Conservation (phyloP, 2,797 vertebrate species). For the Enteromius argenteus region DNA sequence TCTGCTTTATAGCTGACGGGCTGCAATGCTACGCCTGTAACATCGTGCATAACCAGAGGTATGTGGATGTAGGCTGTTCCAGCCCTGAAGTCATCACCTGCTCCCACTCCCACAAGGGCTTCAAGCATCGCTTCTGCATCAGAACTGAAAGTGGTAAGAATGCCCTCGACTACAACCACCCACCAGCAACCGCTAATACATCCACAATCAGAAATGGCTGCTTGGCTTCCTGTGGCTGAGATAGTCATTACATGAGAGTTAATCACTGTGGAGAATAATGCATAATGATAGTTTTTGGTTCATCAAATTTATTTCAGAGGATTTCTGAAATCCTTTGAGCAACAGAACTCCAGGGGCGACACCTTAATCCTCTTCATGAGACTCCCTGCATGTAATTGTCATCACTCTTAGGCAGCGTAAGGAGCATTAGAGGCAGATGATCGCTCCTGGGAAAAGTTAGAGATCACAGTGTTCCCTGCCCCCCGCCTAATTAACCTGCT, state of each 20-base stretch:
- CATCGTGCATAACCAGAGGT: conserved; percentile 73
- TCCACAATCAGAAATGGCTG: conserved; percentile 14
- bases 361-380: conserved; percentile 34
- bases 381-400: conserved; percentile 45
- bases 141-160: conserved; percentile 67
- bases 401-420: conserved; percentile 48
- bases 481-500: conserved; percentile 38
- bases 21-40: conserved; percentile 82
- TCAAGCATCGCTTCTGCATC: conserved; percentile 68
- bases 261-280: not conserved
- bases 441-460: conserved; percentile 33
- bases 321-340: conserved; percentile 21
- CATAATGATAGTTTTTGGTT: not conserved
- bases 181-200: not conserved
- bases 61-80: conserved; percentile 77
- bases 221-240: not conserved
- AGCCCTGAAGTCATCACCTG: conserved; percentile 79
- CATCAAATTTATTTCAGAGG: not conserved
- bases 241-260: not conserved
- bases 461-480: conserved; percentile 38
- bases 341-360: conserved; percentile 26
- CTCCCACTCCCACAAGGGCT: conserved; percentile 66
- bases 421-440: conserved; percentile 74
- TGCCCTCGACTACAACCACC: not conserved
- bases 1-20: conserved; percentile 64